A percentile compares a stretch with the other conserved stretches of the same genome.
These are phyloP conservation scores for Sebastes trivittatus DNA, from an alignment of 2,797 vertebrate species.

Conservation along the genomic window DNA sequence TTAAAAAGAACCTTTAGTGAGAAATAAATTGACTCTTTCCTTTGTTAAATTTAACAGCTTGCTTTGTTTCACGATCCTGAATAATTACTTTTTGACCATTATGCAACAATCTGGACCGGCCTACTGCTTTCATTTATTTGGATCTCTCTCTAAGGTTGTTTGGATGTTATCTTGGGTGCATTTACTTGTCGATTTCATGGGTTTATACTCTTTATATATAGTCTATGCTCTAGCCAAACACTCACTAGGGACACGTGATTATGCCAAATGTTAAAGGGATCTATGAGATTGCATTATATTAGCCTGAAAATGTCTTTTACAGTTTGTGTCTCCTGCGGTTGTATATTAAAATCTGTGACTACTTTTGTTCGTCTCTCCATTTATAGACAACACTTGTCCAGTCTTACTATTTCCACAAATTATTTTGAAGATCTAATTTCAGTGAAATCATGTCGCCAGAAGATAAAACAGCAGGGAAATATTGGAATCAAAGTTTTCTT, in stretches of 20 bases:
- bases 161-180: background rate
- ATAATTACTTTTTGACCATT: background rate
- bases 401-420: background rate
- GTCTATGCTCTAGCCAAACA: background rate
- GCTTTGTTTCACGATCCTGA: background rate
- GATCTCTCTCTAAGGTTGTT: background rate
- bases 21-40: no score
- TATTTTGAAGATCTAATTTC: background rate
- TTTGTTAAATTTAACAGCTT: conserved; percentile 15
- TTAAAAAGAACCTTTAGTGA: no score
- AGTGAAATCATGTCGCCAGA: background rate
- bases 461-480: conserved; percentile 3
- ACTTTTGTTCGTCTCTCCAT: background rate
- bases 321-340: background rate
- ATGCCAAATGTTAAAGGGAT: background rate
- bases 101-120: background rate
- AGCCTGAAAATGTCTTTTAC: background rate
- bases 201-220: conserved; percentile 8
- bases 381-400: background rate
- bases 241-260: conserved; percentile 1
- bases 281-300: background rate
- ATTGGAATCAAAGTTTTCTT: conserved; percentile 23
- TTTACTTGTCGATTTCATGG: conserved; percentile 23
- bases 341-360: background rate
- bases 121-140: background rate